These are phyloP conservation scores for Nomada flava DNA, from an alignment of 2,888 invertebrate species.

Conservation along the genomic window DNA sequence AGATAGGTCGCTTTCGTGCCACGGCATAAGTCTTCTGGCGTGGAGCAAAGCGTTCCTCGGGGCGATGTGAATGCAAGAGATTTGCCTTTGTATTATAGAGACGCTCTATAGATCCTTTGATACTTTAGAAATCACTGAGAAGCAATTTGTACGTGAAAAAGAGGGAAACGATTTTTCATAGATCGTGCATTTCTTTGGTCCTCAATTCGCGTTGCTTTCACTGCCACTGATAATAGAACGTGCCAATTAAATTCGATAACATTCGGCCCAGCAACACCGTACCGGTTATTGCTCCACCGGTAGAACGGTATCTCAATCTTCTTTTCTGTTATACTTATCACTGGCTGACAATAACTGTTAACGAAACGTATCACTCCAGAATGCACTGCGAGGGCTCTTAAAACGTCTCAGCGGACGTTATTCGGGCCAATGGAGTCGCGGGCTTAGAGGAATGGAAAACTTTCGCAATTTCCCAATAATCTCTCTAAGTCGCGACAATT, in stretches of 20 bases:
- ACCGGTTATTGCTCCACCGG: no score
- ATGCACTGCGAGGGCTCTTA: constrained; percentile 45
- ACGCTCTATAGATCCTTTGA: constrained; percentile 33
- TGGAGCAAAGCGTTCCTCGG: neutral
- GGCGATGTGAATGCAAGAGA: constrained; percentile 41
- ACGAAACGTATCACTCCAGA: neutral
- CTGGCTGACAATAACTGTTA: neutral
- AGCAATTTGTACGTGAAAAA: constrained; percentile 6
- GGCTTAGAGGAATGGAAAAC: constrained; percentile 61
- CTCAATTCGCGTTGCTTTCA: neutral
- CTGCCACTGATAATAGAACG: neutral
- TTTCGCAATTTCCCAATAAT: constrained; percentile 68
- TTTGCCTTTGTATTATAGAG: constrained; percentile 22
- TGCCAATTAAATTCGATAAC: neutral
- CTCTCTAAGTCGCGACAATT: constrained; percentile 63
- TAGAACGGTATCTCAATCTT: neutral
- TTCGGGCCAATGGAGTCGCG: constrained; percentile 53
- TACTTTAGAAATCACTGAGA: constrained; percentile 18
- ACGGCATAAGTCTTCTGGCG: constrained; percentile 37
- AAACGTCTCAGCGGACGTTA: constrained; percentile 42
- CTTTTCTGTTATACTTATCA: neutral
- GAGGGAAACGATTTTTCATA: neutral
- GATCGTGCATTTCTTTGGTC: neutral
- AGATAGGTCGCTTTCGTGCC: constrained; percentile 42
- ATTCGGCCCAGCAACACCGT: no score